phyloP scores from a whole-genome alignment of 2,888 invertebrate species.

The Epsilonema sp. region DNA sequence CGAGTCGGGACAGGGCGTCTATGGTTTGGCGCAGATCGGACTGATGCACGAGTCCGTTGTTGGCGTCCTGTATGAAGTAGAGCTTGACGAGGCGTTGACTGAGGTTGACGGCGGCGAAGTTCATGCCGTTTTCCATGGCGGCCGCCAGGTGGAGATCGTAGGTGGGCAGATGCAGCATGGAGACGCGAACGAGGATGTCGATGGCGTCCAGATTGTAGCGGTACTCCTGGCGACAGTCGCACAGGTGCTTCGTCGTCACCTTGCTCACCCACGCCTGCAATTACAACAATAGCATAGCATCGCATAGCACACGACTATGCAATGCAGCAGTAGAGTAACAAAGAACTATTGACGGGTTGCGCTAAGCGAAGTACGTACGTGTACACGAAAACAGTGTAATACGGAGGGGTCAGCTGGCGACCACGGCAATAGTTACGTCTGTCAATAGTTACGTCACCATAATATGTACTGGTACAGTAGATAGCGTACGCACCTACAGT shows the following conservation, averaged over 20 bases:
- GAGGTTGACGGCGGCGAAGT: conserved; percentile 47
- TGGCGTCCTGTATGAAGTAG: conserved; percentile 63
- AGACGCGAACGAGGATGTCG: conserved; percentile 61
- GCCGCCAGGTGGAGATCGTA: conserved; percentile 59
- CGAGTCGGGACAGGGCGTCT: conserved; percentile 46
- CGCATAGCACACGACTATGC: too few species aligned
- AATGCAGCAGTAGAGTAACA: too few species aligned
- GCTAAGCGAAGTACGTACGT: too few species aligned
- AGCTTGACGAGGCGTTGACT: conserved; percentile 70
- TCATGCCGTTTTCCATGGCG: conserved; percentile 59
- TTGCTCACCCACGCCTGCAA: conserved; percentile 8
- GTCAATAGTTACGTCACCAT: too few species aligned
- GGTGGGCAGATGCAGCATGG: conserved; percentile 58
- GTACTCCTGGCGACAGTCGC: conserved; percentile 68
- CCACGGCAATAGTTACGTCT: too few species aligned
- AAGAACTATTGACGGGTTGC: too few species aligned
- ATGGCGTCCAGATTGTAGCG: conserved; percentile 47
- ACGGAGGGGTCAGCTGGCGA: too few species aligned
- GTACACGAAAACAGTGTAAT: too few species aligned
- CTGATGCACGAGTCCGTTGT: conserved; percentile 50
- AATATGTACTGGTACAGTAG: too few species aligned
- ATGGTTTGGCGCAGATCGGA: conserved; percentile 67
- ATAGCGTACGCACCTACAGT: too few species aligned
- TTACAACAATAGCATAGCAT: too few species aligned
- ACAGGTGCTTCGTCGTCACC: conserved; percentile 37